Conservation (phyloP, 2,797 vertebrate genomes). For the Cuniculus paca region DNA sequence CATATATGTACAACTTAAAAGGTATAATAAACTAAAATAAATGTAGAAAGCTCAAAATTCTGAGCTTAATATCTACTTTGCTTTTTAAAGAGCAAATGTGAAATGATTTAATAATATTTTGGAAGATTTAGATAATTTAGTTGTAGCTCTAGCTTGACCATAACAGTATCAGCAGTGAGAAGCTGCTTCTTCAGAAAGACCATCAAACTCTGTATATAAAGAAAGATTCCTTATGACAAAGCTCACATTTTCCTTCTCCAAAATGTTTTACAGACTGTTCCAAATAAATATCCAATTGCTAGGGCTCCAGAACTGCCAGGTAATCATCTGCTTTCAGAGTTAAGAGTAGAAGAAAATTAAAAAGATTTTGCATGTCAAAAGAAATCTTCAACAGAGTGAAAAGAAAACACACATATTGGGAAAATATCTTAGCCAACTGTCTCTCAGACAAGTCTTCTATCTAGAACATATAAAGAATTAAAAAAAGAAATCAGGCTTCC, state of each 20-base stretch:
- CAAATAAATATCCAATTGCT: neutral
- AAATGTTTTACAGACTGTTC: conserved; percentile 34
- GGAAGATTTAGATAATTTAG: conserved; percentile 26
- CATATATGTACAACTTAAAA: conserved; percentile 37
- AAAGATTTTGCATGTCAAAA: too few species aligned
- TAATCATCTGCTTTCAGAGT: neutral
- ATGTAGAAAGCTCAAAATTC: conserved; percentile 17
- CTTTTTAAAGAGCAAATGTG: conserved; percentile 57
- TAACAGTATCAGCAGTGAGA: conserved; percentile 2
- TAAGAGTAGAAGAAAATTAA: neutral
- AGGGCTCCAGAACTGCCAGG: neutral
- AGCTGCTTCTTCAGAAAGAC: neutral
- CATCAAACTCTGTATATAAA: neutral
- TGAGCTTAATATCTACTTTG: conserved; percentile 1
- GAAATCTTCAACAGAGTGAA: too few species aligned
- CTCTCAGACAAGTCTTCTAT: too few species aligned
- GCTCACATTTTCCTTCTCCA: neutral
- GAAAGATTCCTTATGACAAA: conserved; percentile 46
- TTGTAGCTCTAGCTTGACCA: neutral
- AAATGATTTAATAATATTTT: conserved; percentile 22
- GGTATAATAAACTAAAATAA: conserved; percentile 48
- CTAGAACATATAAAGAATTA: too few species aligned
- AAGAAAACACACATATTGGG: too few species aligned
- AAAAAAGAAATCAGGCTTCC: too few species aligned
- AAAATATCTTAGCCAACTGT: too few species aligned